These are phyloP conservation scores for Drosophila guanche DNA, from an alignment of 1,140 invertebrate species.

Conservation along the genomic window DNA sequence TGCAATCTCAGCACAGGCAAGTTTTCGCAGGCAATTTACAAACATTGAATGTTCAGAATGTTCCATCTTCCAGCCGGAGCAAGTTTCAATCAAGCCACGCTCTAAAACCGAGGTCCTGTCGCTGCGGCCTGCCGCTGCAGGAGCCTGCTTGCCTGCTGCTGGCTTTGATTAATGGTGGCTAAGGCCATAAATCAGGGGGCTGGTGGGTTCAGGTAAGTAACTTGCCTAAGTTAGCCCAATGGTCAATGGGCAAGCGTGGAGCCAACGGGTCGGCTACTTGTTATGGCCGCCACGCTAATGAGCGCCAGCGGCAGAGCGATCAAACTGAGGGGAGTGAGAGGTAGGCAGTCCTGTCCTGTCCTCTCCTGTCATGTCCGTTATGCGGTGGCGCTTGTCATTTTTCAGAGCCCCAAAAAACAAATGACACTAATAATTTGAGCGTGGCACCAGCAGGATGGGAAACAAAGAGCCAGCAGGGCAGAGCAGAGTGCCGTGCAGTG, in stretches of 20 bases:
- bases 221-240: slow-evolving; percentile 47
- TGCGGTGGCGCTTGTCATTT: slow-evolving; percentile 43
- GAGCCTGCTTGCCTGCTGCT: slow-evolving; percentile 39
- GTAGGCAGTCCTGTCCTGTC: not conserved
- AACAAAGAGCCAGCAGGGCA: not conserved
- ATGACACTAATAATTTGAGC: slow-evolving; percentile 59
- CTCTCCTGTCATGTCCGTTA: slow-evolving; percentile 39
- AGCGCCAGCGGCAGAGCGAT: slow-evolving; percentile 28
- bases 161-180: slow-evolving; percentile 57
- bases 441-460: slow-evolving; percentile 3
- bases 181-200: slow-evolving; percentile 42
- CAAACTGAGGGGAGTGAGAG: not conserved
- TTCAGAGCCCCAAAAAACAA: slow-evolving; percentile 56
- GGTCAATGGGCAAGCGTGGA: slow-evolving; percentile 24
- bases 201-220: slow-evolving; percentile 44
- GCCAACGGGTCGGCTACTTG: slow-evolving; percentile 41
- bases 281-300: slow-evolving; percentile 46
- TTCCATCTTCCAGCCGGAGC: not conserved
- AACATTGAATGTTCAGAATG: slow-evolving; percentile 51
- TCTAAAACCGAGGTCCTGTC: slow-evolving; percentile 1
- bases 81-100: slow-evolving; percentile 27
- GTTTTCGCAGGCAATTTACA: slow-evolving; percentile 49
- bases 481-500: not conserved
- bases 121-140: slow-evolving; percentile 32
- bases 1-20: slow-evolving; percentile 43